Evolutionary conservation across 2,113 vertebrate species (phyloP).

Genomic region (Numida meleagris): DNA sequence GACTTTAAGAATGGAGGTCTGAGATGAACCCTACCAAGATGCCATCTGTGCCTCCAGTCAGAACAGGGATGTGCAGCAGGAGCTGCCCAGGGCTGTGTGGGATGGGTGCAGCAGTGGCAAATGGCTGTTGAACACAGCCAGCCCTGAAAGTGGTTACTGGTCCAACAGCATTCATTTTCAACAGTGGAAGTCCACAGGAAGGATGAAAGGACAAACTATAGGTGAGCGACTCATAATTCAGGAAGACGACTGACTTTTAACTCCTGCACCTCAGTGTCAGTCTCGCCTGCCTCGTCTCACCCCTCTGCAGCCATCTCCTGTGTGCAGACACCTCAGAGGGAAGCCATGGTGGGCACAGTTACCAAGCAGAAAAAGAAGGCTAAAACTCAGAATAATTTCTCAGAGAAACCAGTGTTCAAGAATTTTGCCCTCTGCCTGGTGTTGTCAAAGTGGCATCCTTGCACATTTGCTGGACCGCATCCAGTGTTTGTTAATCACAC

Average conservation of each 20-base stretch:
- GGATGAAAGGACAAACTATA: not conserved
- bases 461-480: constrained; percentile 2
- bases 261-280: not conserved
- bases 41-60: not conserved
- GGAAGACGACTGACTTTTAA: not conserved
- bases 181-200: not conserved
- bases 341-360: not conserved
- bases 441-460: constrained; percentile 21
- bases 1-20: not conserved
- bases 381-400: constrained; percentile 24
- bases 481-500: constrained; percentile 32
- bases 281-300: not conserved
- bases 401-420: not conserved
- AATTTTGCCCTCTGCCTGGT: constrained; percentile 5
- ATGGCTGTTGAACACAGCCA: not conserved
- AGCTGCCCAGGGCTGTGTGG: rapidly evolving
- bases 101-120: not conserved
- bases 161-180: not conserved
- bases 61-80: not conserved
- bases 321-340: constrained; percentile 6
- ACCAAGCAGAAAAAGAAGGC: not conserved
- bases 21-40: not conserved
- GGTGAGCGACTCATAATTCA: not conserved
- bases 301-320: not conserved
- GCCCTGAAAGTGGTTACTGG: not conserved